phyloP scores from a whole-genome alignment of 2,113 vertebrate species.

The Cyanistes caeruleus region DNA sequence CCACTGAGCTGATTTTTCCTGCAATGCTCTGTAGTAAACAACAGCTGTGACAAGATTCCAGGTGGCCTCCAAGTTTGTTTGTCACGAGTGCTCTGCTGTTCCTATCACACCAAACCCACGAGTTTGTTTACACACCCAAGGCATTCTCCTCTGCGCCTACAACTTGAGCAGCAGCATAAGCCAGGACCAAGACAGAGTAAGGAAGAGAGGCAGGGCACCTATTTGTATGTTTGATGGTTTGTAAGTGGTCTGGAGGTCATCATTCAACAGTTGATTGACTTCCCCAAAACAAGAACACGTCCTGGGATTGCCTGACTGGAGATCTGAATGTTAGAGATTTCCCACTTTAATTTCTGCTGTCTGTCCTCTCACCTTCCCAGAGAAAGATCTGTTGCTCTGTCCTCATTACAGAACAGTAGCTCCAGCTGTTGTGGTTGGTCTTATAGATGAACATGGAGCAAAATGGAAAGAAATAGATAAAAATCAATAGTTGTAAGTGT shows the following conservation, averaged over 20 bases:
- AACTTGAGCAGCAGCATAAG: background rate
- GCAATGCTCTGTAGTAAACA: constrained; percentile 17
- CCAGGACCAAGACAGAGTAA: background rate
- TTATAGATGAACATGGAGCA: background rate
- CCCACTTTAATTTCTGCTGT: background rate
- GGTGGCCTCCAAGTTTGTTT: background rate
- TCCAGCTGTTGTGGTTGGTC: background rate
- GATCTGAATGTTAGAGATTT: background rate
- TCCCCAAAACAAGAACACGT: background rate
- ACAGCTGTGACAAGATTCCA: constrained; percentile 33
- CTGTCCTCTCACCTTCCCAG: background rate
- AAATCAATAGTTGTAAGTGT: background rate
- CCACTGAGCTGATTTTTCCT: background rate
- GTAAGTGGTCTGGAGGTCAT: background rate
- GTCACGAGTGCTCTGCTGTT: background rate
- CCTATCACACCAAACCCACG: background rate
- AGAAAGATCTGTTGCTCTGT: background rate
- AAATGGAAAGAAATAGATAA: constrained; percentile 18
- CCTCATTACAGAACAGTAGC: constrained; percentile 24
- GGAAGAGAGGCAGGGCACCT: background rate
- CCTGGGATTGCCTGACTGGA: constrained; percentile 14
- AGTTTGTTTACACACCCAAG: constrained; percentile 3
- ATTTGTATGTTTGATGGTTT: background rate
- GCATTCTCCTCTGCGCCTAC: background rate
- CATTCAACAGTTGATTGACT: background rate